These are phyloP conservation scores for Apodemia zela DNA, from an alignment of 2,888 invertebrate genomes.

Conservation along the genomic window DNA sequence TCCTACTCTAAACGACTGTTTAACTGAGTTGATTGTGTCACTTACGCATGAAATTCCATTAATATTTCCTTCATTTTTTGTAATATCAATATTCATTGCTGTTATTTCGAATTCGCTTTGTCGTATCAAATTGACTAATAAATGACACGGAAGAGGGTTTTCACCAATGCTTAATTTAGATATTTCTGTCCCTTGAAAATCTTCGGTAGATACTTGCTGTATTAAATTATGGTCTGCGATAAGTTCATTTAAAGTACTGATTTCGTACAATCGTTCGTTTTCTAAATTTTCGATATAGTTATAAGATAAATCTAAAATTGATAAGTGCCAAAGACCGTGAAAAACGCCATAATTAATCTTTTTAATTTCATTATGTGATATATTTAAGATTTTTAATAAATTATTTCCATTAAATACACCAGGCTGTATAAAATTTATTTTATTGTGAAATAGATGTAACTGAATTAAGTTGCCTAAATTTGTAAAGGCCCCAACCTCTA, in stretches of 20 bases:
- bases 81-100: not conserved
- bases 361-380: not conserved
- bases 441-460: not conserved
- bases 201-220: not conserved
- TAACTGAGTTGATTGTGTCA: not conserved
- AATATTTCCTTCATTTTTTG: not conserved
- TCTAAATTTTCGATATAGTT: not conserved
- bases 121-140: not conserved
- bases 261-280: not conserved
- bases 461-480: not conserved
- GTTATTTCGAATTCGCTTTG: not conserved
- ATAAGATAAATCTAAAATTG: not conserved
- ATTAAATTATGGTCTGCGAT: constrained; percentile 5
- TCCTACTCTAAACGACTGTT: not conserved
- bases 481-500: not conserved
- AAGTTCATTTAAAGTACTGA: not conserved
- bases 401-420: not conserved
- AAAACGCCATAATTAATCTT: not conserved
- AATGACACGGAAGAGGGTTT: not conserved
- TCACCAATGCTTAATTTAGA: not conserved
- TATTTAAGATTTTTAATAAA: not conserved
- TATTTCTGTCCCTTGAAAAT: not conserved
- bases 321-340: not conserved
- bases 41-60: not conserved
- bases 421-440: not conserved